These are phyloP conservation scores for Jordanella pulchra DNA, from an alignment of 2,797 vertebrate genomes.

Conservation along the genomic window DNA sequence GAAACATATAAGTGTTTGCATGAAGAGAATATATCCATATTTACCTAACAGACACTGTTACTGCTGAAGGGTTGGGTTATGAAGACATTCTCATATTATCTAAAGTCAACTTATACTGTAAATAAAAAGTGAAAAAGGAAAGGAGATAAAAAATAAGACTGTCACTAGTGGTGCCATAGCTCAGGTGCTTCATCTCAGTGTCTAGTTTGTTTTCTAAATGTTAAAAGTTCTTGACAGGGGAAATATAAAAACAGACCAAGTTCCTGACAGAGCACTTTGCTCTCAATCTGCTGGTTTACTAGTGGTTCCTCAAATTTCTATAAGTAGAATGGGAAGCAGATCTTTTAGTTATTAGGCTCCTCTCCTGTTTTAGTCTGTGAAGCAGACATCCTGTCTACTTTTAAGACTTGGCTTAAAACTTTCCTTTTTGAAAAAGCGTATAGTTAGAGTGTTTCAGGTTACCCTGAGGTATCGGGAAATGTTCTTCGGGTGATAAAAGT, in stretches of 20 bases:
- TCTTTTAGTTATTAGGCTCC: no score
- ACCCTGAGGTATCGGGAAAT: no score
- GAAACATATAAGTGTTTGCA: background rate
- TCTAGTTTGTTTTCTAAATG: background rate
- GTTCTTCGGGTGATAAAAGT: no score
- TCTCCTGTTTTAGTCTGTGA: no score
- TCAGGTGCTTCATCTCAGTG: background rate
- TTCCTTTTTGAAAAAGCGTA: no score
- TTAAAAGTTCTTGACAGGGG: background rate
- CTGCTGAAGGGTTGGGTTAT: background rate
- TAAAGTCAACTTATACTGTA: background rate
- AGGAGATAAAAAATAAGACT: background rate
- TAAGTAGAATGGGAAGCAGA: no score
- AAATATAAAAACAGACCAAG: background rate
- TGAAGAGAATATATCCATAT: background rate
- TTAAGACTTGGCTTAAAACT: no score
- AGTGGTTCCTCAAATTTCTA: no score
- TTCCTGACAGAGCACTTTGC: no score
- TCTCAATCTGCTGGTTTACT: no score
- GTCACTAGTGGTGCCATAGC: background rate
- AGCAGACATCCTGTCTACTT: no score
- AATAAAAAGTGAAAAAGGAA: background rate
- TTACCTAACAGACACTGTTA: background rate
- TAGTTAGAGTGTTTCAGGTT: no score
- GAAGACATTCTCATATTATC: background rate